A percentile compares a stretch with the other conserved stretches of the same genome.
These are phyloP conservation scores for Gracilinanus agilis DNA, from an alignment of 2,113 vertebrate species.

Conservation along the genomic window DNA sequence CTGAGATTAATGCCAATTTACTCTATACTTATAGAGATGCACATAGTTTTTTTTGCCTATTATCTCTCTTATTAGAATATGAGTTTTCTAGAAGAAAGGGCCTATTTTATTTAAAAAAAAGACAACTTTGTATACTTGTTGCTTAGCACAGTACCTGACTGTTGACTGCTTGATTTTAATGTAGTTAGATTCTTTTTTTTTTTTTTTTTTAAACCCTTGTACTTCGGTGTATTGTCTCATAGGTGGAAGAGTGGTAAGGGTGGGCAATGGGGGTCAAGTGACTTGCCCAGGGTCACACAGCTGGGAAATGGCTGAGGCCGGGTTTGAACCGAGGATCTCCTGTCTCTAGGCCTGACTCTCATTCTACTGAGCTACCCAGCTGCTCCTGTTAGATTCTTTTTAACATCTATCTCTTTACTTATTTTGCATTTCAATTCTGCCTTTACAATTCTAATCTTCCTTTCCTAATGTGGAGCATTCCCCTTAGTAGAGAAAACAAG, in stretches of 20 bases:
- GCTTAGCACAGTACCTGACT: too few relatives aligned
- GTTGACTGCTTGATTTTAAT: not conserved
- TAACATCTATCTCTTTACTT: not conserved
- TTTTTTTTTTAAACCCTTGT: too few relatives aligned
- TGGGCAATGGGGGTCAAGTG: too few relatives aligned
- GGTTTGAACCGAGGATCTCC: too few relatives aligned
- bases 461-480: not conserved
- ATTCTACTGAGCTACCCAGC: too few relatives aligned
- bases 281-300: too few relatives aligned
- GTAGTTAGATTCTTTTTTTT: not conserved
- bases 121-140: not conserved
- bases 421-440: not conserved
- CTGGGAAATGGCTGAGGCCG: too few relatives aligned
- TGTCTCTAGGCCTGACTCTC: too few relatives aligned
- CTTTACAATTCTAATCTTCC: not conserved
- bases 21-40: not conserved
- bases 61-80: not conserved
- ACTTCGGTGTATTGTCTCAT: too few relatives aligned
- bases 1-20: not conserved
- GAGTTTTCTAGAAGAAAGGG: not conserved
- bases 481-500: not conserved
- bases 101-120: not conserved
- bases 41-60: not conserved
- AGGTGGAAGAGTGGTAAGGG: too few relatives aligned
- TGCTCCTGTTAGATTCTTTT: not conserved